These are phyloP conservation scores for Trimorus sp. DNA, from an alignment of 2,888 invertebrate genomes.

Conservation along the genomic window DNA sequence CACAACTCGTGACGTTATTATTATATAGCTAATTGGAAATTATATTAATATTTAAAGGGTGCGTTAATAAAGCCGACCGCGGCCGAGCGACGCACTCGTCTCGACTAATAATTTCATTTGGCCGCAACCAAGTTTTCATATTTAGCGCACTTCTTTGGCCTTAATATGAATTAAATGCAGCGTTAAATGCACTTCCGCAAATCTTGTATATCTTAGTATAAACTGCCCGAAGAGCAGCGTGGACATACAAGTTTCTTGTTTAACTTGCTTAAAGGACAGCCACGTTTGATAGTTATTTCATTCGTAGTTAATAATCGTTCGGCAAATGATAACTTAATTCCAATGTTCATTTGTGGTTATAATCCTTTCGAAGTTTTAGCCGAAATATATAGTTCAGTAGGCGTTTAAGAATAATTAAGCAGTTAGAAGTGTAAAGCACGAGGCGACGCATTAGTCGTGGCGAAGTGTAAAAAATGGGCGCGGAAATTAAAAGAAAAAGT, in stretches of 20 bases:
- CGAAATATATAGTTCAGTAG: too few relatives aligned
- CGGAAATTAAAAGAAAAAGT: too few relatives aligned
- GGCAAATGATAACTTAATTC: conserved; percentile 25
- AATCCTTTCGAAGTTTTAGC: neutral
- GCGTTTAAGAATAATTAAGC: too few relatives aligned
- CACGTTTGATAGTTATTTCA: conserved; percentile 32
- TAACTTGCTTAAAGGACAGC: conserved; percentile 47
- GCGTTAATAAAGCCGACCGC: neutral
- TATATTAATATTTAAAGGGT: conserved; percentile 21
- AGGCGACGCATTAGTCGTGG: too few relatives aligned
- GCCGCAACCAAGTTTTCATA: neutral
- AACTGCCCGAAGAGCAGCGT: conserved; percentile 50
- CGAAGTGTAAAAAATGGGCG: too few relatives aligned
- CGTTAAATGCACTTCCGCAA: conserved; percentile 39
- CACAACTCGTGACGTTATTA: conserved; percentile 35
- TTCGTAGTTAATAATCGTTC: conserved; percentile 31
- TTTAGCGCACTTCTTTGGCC: conserved; percentile 17
- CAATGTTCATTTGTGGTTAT: conserved; percentile 1
- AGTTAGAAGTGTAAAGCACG: too few relatives aligned
- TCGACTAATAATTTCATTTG: conserved; percentile 15
- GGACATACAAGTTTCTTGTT: conserved; percentile 55
- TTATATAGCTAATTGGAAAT: conserved; percentile 35
- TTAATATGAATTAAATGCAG: conserved; percentile 36
- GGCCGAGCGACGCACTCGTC: neutral
- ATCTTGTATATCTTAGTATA: conserved; percentile 42